Percentiles rank a stretch among this genome's conserved stretches.
Evolutionary conservation across 1,140 invertebrate genomes (phyloP).

Genomic region (Vanessa tameamea): DNA sequence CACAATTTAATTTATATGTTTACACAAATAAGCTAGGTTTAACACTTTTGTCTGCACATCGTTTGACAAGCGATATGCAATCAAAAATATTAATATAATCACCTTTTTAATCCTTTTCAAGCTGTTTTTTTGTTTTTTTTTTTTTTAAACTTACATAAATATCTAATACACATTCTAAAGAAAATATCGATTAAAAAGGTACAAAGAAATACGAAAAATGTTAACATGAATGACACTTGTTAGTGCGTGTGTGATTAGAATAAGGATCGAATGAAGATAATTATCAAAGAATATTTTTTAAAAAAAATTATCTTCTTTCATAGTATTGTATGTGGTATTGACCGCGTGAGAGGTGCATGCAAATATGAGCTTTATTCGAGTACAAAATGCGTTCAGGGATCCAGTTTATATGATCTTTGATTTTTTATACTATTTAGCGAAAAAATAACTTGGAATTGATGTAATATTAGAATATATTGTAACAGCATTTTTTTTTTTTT

Average conservation of each 20-base stretch:
- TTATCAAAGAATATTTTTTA: background rate
- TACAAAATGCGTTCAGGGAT: slow-evolving; percentile 63
- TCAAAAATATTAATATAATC: slow-evolving; percentile 12
- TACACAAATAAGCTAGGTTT: slow-evolving; percentile 43
- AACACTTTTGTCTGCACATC: slow-evolving; percentile 37
- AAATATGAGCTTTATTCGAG: slow-evolving; percentile 62
- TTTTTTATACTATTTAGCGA: slow-evolving; percentile 21
- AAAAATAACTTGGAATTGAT: slow-evolving; percentile 22
- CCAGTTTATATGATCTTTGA: slow-evolving; percentile 26
- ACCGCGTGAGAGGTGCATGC: slow-evolving; percentile 57
- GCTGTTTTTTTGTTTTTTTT: slow-evolving; percentile 3
- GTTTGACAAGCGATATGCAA: slow-evolving; percentile 31
- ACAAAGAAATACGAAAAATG: slow-evolving; percentile 19
- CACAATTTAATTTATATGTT: slow-evolving; percentile 40
- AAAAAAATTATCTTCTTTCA: slow-evolving; percentile 43
- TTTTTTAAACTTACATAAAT: background rate
- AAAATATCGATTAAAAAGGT: slow-evolving; percentile 17
- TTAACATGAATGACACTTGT: slow-evolving; percentile 46
- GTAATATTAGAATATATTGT: slow-evolving; percentile 37
- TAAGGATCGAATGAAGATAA: slow-evolving; percentile 56
- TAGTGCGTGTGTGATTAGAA: slow-evolving; percentile 62
- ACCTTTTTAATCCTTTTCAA: slow-evolving; percentile 31
- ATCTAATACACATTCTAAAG: too few relatives aligned
- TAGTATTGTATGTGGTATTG: slow-evolving; percentile 44
- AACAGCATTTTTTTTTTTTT: slow-evolving; percentile 26